Conservation (phyloP, 2,797 vertebrate species). For the Channa striata region DNA sequence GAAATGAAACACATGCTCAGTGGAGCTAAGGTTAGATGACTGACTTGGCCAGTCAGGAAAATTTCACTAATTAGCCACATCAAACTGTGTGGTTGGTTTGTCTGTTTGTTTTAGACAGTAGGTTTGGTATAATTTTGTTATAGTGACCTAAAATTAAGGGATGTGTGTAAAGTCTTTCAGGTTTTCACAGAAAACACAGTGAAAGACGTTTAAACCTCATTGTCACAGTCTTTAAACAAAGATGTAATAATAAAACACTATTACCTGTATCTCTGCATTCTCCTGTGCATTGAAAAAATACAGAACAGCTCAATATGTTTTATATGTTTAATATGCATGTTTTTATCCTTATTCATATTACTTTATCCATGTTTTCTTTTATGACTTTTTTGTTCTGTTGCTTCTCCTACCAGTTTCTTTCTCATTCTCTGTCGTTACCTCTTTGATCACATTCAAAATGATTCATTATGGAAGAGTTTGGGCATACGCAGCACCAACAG, state of each 20-base stretch:
- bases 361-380: background rate
- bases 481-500: slow-evolving; percentile 25
- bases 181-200: background rate
- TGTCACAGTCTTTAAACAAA: slow-evolving; percentile 4
- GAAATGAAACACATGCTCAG: slow-evolving; percentile 51
- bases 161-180: background rate
- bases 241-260: slow-evolving; percentile 27
- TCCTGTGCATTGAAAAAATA: slow-evolving; percentile 31
- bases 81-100: background rate
- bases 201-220: slow-evolving; percentile 6
- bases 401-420: slow-evolving; percentile 12
- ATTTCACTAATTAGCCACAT: slow-evolving; percentile 3
- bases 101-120: slow-evolving; percentile 1
- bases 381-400: slow-evolving; percentile 15
- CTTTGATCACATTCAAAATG: slow-evolving; percentile 16
- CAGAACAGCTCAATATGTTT: slow-evolving; percentile 24
- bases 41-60: slow-evolving; percentile 7
- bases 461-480: slow-evolving; percentile 30
- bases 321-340: too few relatives aligned
- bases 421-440: slow-evolving; percentile 24
- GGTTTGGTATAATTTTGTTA: background rate
- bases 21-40: slow-evolving; percentile 34
- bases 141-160: background rate
- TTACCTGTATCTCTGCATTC: slow-evolving; percentile 9
- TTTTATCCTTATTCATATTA: slow-evolving; percentile 13